Evolutionary conservation across 2,797 vertebrate species (phyloP), one percentile per base, ranked within the genome.

Genomic region (Buceros bicornis): DNA sequence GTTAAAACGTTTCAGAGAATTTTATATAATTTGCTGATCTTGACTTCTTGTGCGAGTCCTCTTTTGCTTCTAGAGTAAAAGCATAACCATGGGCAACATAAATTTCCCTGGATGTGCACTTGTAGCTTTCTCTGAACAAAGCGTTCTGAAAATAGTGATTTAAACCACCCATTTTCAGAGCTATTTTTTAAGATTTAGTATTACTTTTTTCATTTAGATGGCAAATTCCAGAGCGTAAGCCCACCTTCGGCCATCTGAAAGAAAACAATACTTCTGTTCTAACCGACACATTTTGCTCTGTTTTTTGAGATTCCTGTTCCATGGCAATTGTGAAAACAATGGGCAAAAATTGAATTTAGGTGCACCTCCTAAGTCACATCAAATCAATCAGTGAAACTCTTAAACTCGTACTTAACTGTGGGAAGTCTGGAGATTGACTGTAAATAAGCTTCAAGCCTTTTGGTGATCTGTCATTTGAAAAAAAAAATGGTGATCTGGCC

Each of bases 231-330:
- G n/a, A 57, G 20, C 5, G 8, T 35, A 90, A 26, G 3, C 5
- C 11, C 7, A 35, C 47, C 3, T 87, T 74, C 2, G 1, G 5
- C 3, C 4, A 11, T 33, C 35, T 61, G 14, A 69, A 83, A 57
- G 48, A 57, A 67, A 82, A 35, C 6, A 70, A 89, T 66, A 51
- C 65, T 90, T 90, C 53, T 47, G 8, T 80, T 82, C 35, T 70
- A 42, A 35, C 7, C 3, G 2, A 5, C 3, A 10, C 3, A 0
- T 31, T 85, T 53, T 93, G 2, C 64, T 72, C 26, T 45, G 2
- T 84, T 74, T 43, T n/a, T 78, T 43, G 18, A 61, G 10, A 65
- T 58, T 80, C 12, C 11, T 50, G 10, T 77, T 64, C 35, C 40
- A 31, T 11, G 51, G 48, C 50, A 61, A 11, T 8, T 50, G 11